Percentiles rank a stretch among this genome's conserved stretches.
These are phyloP conservation scores for Drosophila sechellia DNA, from an alignment of 1,140 invertebrate genomes.

Conservation along the genomic window DNA sequence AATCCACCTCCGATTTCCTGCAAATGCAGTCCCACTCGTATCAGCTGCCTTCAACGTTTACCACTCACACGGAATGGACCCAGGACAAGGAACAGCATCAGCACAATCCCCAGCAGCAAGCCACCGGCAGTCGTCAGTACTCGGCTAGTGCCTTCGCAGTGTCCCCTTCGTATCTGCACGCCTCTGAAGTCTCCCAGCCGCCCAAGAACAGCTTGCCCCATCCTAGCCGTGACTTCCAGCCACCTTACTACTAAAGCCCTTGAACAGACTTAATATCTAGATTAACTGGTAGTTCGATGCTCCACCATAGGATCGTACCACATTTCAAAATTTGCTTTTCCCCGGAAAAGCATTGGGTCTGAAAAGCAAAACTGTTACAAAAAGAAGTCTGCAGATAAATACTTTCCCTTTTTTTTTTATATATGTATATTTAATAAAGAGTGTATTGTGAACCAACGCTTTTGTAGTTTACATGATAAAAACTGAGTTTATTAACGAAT, in stretches of 20 bases:
- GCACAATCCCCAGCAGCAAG: background rate
- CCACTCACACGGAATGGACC: constrained; percentile 29
- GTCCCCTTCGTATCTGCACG: constrained; percentile 2
- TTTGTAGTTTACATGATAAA: background rate
- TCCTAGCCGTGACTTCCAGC: constrained; percentile 61
- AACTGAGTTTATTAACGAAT: background rate
- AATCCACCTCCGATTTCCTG: constrained; percentile 8
- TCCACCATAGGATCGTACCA: background rate
- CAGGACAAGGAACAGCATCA: constrained; percentile 1
- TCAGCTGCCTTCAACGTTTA: constrained; percentile 46
- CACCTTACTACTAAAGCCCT: constrained; percentile 51
- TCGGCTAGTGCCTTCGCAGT: constrained; percentile 16
- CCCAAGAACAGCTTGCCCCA: constrained; percentile 8
- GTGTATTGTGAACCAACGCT: background rate
- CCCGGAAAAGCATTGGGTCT: constrained; percentile 13
- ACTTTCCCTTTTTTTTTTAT: constrained; percentile 1
- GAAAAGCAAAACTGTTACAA: background rate
- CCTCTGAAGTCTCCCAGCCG: background rate
- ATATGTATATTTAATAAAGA: constrained; percentile 30
- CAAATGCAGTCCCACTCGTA: constrained; percentile 71
- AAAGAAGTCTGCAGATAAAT: constrained; percentile 5
- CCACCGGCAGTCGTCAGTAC: constrained; percentile 7
- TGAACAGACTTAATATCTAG: no score
- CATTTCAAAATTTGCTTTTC: constrained; percentile 21
- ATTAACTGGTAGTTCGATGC: background rate